These are phyloP conservation scores for Drosophila lowei DNA, from an alignment of 1,140 invertebrate genomes.

Conservation along the genomic window DNA sequence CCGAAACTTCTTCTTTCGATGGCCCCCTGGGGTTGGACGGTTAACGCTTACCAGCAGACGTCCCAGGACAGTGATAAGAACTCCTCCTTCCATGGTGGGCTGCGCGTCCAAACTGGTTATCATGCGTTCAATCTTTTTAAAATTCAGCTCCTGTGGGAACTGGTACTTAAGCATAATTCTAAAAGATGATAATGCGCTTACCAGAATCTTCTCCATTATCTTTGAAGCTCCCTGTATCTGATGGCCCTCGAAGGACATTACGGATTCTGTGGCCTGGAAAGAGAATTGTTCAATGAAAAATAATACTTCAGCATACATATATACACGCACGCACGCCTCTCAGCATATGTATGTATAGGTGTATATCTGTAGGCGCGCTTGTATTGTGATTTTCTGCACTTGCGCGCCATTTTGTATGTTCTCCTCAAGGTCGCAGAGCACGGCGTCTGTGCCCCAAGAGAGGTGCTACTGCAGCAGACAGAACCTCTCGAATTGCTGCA, in stretches of 20 bases:
- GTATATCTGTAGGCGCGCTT: no score
- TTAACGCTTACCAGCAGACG: slow-evolving; percentile 93
- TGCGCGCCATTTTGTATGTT: no score
- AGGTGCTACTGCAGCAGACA: no score
- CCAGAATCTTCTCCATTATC: slow-evolving; percentile 97
- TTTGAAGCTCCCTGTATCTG: slow-evolving; percentile 95
- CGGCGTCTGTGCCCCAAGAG: no score
- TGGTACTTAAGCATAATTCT: neutral
- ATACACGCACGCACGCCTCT: no score
- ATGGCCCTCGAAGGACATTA: slow-evolving; percentile 97
- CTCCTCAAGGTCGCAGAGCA: no score
- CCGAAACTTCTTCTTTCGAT: no score
- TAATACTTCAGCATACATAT: no score
- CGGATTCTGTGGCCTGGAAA: slow-evolving; percentile 92
- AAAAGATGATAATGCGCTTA: slow-evolving; percentile 84
- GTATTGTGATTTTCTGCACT: no score
- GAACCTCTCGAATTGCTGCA: no score
- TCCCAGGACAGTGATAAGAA: slow-evolving; percentile 96
- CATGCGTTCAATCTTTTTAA: slow-evolving; percentile 96
- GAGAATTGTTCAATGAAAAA: neutral
- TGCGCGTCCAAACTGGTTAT: slow-evolving; percentile 96
- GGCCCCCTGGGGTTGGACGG: no score
- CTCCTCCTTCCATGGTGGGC: slow-evolving; percentile 97
- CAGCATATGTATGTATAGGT: no score
- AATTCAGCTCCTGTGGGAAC: slow-evolving; percentile 88